Percentiles rank a stretch among this genome's conserved stretches.
These are phyloP conservation scores for Ashinkailepas kermadecensis DNA, from an alignment of 2,888 invertebrate genomes.

Conservation along the genomic window DNA sequence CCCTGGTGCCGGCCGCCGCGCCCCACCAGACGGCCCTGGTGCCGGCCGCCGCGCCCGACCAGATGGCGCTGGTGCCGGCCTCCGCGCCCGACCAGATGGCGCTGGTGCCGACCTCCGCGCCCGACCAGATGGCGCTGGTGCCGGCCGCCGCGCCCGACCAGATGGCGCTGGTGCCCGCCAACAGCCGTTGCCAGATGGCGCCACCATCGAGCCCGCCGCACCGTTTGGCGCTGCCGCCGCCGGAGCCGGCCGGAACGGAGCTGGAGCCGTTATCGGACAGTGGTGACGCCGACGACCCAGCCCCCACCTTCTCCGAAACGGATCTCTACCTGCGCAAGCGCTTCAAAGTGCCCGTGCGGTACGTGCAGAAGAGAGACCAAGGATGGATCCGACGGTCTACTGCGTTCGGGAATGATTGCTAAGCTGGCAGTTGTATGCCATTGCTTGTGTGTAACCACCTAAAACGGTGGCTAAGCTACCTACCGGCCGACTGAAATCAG, in stretches of 20 bases:
- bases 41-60: conserved; percentile 39
- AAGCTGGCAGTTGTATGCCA: too few relatives aligned
- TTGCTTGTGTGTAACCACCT: too few relatives aligned
- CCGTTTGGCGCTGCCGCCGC: conserved; percentile 41
- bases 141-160: conserved; percentile 41
- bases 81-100: conserved; percentile 41
- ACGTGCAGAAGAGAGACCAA: too few relatives aligned
- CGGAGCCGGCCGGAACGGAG: conserved; percentile 41
- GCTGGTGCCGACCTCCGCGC: conserved; percentile 40
- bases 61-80: conserved; percentile 38
- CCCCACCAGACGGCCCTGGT: conserved; percentile 38
- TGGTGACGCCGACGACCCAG: background rate
- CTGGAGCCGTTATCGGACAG: conserved; percentile 36
- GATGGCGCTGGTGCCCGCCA: conserved; percentile 40
- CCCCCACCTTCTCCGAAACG: background rate
- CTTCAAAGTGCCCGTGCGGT: background rate
- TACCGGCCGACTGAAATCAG: too few relatives aligned
- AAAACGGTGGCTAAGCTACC: too few relatives aligned
- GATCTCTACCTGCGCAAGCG: conserved; percentile 15
- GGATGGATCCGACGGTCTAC: too few relatives aligned
- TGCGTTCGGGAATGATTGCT: too few relatives aligned
- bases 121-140: conserved; percentile 38
- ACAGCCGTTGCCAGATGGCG: conserved; percentile 39
- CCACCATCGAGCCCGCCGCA: conserved; percentile 40
- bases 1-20: conserved; percentile 39